Percentiles rank a stretch among this genome's conserved stretches.
Conservation (phyloP, 2,888 invertebrate species). For the Pandemis corylana region DNA sequence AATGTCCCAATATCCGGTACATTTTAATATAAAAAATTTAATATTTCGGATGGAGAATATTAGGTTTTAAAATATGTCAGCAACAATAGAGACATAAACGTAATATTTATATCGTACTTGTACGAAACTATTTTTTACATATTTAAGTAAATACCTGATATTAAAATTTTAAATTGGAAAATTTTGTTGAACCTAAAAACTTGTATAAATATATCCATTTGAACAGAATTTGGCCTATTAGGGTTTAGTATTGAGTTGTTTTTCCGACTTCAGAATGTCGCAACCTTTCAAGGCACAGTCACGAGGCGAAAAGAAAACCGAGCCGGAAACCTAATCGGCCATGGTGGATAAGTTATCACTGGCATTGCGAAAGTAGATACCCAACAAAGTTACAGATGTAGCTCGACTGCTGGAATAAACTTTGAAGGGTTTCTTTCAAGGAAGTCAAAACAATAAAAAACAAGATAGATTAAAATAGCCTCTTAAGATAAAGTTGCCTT, state of each 20-base stretch:
- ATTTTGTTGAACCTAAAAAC: neutral
- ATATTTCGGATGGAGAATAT: no score
- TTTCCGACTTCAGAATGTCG: slow-evolving; percentile 5
- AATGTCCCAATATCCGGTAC: no score
- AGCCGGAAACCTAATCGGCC: slow-evolving; percentile 40
- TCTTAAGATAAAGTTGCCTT: neutral
- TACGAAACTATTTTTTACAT: no score
- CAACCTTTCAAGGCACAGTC: slow-evolving; percentile 14
- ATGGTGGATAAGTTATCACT: slow-evolving; percentile 34
- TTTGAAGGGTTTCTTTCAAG: neutral
- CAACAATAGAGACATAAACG: no score
- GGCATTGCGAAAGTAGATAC: slow-evolving; percentile 36
- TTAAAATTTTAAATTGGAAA: no score
- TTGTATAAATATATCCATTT: neutral
- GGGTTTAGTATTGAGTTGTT: neutral
- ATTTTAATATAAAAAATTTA: no score
- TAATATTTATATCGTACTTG: no score
- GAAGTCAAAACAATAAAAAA: neutral
- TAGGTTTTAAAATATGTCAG: no score
- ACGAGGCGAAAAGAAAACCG: slow-evolving; percentile 32
- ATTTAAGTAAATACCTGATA: no score
- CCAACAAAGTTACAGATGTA: slow-evolving; percentile 2
- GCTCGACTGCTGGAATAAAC: neutral
- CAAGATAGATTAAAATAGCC: neutral
- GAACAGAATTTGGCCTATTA: neutral